Base-by-base conservation (phyloP, 1,140 invertebrate species). In the Temnothorax longispinosus region DNA sequence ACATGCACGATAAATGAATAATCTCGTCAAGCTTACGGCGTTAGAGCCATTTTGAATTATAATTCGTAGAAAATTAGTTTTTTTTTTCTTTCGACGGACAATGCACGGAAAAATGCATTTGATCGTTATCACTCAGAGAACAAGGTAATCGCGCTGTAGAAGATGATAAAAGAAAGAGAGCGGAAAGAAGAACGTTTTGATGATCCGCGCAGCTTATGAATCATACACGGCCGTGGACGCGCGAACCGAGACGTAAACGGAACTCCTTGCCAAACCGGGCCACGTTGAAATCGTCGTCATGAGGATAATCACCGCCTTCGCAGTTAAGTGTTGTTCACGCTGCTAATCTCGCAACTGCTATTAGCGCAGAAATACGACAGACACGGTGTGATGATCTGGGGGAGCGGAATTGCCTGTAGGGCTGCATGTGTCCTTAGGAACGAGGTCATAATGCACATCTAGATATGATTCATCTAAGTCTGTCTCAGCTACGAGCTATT, bases 231-330 rank as follows among this genome's bases (percentile, higher is more conserved):
- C 44, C 72, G 2, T 69, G 86, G 11, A 69, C 32, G 38, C 13
- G 38, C 18, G 35, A 54, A 11, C n/a, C 44, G 77, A 50, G 47
- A 41, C 86, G 54, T 47, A 84, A 64, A 88, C 84, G 50, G 81
- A 65, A 75, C 64, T 75, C 15, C 32, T 67, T 18, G 60, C 62
- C 87, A 60, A 75, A 76, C 52, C 85, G 76, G 80, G 74, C 56
- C 50, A 76, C 67, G 54, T 69, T 60, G 69, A 41, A 76, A 71
- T 81, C 67, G 62, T 85, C 50, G 58, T 78, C 87, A 13, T 69
- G 77, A 81, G 71, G 71, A 89, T 89, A 89, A 89, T 89, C 75
- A 47, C 71, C 82, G 50, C 67, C 87, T 89, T 58, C 35, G 50
- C 71, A 72, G 38, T 32, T 27, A 44, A 54, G 11, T 65, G 54